Evolutionary conservation across 2,888 invertebrate genomes (phyloP).

Genomic region (Plebejus argus): DNA sequence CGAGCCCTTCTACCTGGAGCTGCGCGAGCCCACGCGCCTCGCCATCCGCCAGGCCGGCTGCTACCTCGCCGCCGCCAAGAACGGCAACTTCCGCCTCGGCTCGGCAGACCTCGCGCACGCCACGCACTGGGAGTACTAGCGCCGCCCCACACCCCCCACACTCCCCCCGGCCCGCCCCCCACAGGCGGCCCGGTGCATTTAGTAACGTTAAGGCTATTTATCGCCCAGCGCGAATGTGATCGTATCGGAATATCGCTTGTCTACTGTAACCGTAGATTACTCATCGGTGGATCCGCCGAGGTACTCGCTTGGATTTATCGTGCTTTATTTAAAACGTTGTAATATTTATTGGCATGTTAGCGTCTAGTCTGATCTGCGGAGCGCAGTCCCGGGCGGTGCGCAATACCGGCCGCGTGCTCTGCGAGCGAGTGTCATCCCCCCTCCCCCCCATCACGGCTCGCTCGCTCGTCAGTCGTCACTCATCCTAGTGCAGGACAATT

Average conservation of each 20-base stretch:
- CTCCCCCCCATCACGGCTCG: neutral
- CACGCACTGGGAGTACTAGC: conserved; percentile 97
- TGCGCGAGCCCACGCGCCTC: conserved; percentile 95
- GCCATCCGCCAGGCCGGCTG: conserved; percentile 89
- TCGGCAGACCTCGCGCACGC: conserved; percentile 88
- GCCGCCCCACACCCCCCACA: conserved; percentile 51
- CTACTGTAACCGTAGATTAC: conserved; percentile 66
- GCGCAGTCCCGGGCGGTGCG: conserved; percentile 64
- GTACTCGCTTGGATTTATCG: conserved; percentile 55
- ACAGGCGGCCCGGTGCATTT: conserved; percentile 57
- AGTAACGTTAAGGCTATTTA: conserved; percentile 59
- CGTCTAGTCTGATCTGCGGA: conserved; percentile 66
- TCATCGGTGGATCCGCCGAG: conserved; percentile 68
- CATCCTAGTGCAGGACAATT: conserved; percentile 18
- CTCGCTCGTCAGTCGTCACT: conserved; percentile 3
- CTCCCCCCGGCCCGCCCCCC: conserved; percentile 34
- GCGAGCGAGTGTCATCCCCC: neutral
- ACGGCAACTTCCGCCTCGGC: conserved; percentile 93
- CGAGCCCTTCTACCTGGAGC: conserved; percentile 93
- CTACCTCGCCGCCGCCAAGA: conserved; percentile 94
- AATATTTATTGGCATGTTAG: conserved; percentile 70
- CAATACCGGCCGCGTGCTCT: conserved; percentile 61
- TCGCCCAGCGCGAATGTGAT: conserved; percentile 68
- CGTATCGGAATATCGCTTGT: conserved; percentile 65
- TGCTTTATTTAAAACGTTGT: conserved; percentile 65